Evolutionary conservation across 2,113 vertebrate species (phyloP), one percentile per base, ranked within the genome.

Genomic region (Melanostigma gelatinosum): DNA sequence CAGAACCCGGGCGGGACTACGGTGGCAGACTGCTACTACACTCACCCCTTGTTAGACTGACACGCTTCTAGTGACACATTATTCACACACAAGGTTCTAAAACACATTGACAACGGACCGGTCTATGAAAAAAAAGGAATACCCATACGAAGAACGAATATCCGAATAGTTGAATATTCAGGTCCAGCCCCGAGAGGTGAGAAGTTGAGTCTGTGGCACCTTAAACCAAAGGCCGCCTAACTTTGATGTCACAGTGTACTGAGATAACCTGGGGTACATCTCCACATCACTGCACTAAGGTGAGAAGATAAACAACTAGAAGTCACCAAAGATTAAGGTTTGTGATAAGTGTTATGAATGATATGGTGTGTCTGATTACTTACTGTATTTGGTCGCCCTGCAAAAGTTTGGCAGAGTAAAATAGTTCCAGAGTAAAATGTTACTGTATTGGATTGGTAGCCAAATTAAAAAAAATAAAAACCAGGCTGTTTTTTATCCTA

Each of bases 401-500:
- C 83, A 81, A 65, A 74, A 29, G 7, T 67, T 32, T 48, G 42
- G 24, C 22, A 27, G 12, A 3, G 12, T 57, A 29, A 79, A 57
- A 63, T 69, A 38, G 16, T 69, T 68, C 36, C 7, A 29, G n/a
- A 67, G 36, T 69, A 40, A 66, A n/a, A 73, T 82, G 1, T 50
- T 29, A 24, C 46, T 60, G 69, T 32, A 55, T 34, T 24, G 0
- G 52, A 42, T 7, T 68, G 0, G 2, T 11, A 8, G 40, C 11
- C 8, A 48, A 48, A 75, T n/a, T 9, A 48, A 9, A 15, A 40
- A 55, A 60, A 57, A 72, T 5, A 10, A 75, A 13, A 11, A 16
- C 36, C 32, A 63, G 4, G 18, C 55, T 61, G 58, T n/a, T 71
- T 57, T 36, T 57, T 29, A 61, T 63, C 70, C 44, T 62, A 69